Conservation (phyloP, 2,888 invertebrate species). For the Ennomos erosarius region DNA sequence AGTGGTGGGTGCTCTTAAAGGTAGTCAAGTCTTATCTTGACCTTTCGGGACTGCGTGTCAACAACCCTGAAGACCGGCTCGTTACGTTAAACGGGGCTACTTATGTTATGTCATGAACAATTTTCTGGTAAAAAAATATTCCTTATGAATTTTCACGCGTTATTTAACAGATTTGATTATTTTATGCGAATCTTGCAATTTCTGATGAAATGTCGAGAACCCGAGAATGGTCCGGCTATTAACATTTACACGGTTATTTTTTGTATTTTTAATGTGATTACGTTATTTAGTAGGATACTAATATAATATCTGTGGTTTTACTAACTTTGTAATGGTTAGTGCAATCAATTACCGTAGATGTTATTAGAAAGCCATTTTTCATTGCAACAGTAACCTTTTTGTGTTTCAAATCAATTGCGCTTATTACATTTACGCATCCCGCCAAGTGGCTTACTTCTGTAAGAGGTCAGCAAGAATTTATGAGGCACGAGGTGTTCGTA, state of each 20-base stretch:
- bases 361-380: no score
- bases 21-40: conserved; percentile 36
- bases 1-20: conserved; percentile 37
- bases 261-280: neutral
- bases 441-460: conserved; percentile 31
- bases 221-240: conserved; percentile 3
- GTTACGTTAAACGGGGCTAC: conserved; percentile 36
- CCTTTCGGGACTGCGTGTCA: conserved; percentile 41
- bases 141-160: conserved; percentile 33
- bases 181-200: conserved; percentile 9
- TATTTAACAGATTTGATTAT: conserved; percentile 18
- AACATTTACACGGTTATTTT: conserved; percentile 2
- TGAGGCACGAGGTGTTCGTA: conserved; percentile 64
- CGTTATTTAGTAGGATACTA: no score
- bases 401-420: no score
- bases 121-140: conserved; percentile 31
- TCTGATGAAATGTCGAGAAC: conserved; percentile 10
- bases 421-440: neutral
- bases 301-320: no score
- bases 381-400: no score
- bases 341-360: no score
- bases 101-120: conserved; percentile 40
- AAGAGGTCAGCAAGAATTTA: conserved; percentile 76
- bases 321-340: no score
- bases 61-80: conserved; percentile 24